A percentile compares a stretch with the other conserved stretches of the same genome.
phyloP scores from a whole-genome alignment of 2,888 invertebrate genomes.

The Pristionchus arcanus region DNA sequence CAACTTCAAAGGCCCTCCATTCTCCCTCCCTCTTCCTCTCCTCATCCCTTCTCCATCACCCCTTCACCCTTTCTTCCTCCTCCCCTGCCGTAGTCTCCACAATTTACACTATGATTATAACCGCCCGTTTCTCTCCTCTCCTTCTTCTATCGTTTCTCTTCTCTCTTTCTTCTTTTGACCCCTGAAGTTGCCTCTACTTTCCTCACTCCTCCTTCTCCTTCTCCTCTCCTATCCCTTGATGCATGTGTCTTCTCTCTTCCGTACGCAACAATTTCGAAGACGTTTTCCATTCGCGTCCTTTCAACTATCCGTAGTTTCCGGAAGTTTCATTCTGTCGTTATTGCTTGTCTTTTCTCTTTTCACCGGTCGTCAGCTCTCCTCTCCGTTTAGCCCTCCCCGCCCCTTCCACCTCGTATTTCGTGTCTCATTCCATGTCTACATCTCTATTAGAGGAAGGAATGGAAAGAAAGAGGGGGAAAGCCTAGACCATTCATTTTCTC shows the following conservation, averaged over 20 bases:
- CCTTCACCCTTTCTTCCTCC: constrained; percentile 36
- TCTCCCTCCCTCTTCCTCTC: constrained; percentile 33
- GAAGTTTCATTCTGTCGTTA: constrained; percentile 40
- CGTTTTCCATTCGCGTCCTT: constrained; percentile 8
- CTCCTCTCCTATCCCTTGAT: neutral
- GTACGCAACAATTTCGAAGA: constrained; percentile 25
- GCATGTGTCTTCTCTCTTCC: neutral
- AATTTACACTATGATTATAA: constrained; percentile 51
- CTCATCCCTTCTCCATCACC: constrained; percentile 33
- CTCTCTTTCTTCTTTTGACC: constrained; percentile 23
- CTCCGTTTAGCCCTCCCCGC: constrained; percentile 9
- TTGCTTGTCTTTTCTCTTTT: constrained; percentile 29
- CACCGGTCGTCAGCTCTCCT: neutral
- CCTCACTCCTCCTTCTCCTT: constrained; percentile 41
- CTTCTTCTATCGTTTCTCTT: constrained; percentile 23
- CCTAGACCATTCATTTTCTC: constrained; percentile 40
- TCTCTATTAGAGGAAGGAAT: constrained; percentile 4
- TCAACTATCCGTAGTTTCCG: constrained; percentile 30
- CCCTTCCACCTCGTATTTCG: constrained; percentile 5
- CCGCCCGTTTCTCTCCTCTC: constrained; percentile 44
- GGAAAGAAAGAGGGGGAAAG: constrained; percentile 7
- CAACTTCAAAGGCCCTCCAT: constrained; percentile 29
- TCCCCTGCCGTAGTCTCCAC: constrained; percentile 47
- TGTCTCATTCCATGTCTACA: constrained; percentile 29
- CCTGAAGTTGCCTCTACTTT: constrained; percentile 5